Base-by-base conservation (phyloP, 2,113 vertebrate species). In the Oreochromis aureus region DNA sequence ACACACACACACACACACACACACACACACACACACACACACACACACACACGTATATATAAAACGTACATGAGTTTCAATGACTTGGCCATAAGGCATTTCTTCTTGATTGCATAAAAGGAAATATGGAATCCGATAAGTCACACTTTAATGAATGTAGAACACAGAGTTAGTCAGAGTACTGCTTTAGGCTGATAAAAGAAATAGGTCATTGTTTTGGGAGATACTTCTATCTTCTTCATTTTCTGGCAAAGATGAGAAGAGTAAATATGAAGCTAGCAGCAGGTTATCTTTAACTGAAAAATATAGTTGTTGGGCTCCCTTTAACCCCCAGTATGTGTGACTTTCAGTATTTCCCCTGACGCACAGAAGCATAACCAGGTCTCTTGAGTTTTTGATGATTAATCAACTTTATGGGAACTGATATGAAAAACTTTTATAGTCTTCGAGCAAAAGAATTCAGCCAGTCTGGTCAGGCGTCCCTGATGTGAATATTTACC, bases 401-500 rank as follows among this genome's bases (percentile, higher is more conserved):
- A 69, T 41, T 15, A 71, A 71, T 71, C 36, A 71, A 9, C 36
- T 44, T 51, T 18, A 51, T 18, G 7, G 6, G 7, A 51, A 18
- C 15, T 18, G 46, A 48, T 18, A 48, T 48, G 15, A 48, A 48
- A 15, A 48, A 18, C 15, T 16, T 48, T 48, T 4, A 18, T 48
- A 48, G 2, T 18, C 6, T 18, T 41, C 0, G 1, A 71, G 36
- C 66, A 6, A 24, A 71, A 71, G 0, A 71, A 36, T 44, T 71
- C 13, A 44, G n/a, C 39, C 66, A 46, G 36, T 22, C 36, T 22
- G n/a, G n/a, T 22, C 36, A 24, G 2, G n/a, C 12, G 3, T 27
- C 39, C 24, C 39, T 24, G 39, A 46, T 27, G 12, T 24, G 36
- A 71, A 16, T 46, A 27, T 27, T 73, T 46, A 71, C 36, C n/a